Base-by-base conservation (phyloP, 2,888 invertebrate species). In the Cepaea hortensis region DNA sequence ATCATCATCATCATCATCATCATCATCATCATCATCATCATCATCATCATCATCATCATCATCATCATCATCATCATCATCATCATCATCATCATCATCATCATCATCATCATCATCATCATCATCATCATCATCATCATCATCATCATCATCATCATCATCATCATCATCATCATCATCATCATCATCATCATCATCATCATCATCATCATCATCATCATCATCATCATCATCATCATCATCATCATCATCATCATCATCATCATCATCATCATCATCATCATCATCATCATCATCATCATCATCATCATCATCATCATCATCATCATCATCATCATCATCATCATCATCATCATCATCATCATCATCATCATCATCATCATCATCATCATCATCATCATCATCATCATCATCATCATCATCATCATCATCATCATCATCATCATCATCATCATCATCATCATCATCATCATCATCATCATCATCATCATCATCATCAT, bases 221-320 rank as follows among this genome's bases (percentile, higher is more conserved):
- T 87, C 81, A 87, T 82, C 85, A 85, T 85, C 85, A 89, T 87
- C 83, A 85, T 87, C 88, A 83, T 89, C 87, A 87, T 88, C 87
- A 85, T 89, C 85, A 77, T 89, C 88, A 85, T 88, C 88, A 80
- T 88, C 88, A 77, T 87, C 88, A 82, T 87, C 89, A 85, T 87
- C 89, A 87, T 87, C 89, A 87, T 85, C 89, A 87, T 88, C 88
- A 87, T 87, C 88, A 85, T 89, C 87, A 88, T 88, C 89, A 89
- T 89, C 87, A 88, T 88, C 85, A 88, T 88, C 85, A 88, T 87
- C 87, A 82, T 87, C 84, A 82, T 88, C 84, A 85, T 81, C 87
- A 76, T 48, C 79, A 84, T 81, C 82, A 88, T 84, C 65, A 86
- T 55, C 85, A 87, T 77, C 70, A 65, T 85, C 81, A 81, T 77